Percentiles rank a stretch among this genome's conserved stretches.
These are phyloP conservation scores for Scophthalmus maximus DNA, from an alignment of 2,113 vertebrate species.

Conservation along the genomic window DNA sequence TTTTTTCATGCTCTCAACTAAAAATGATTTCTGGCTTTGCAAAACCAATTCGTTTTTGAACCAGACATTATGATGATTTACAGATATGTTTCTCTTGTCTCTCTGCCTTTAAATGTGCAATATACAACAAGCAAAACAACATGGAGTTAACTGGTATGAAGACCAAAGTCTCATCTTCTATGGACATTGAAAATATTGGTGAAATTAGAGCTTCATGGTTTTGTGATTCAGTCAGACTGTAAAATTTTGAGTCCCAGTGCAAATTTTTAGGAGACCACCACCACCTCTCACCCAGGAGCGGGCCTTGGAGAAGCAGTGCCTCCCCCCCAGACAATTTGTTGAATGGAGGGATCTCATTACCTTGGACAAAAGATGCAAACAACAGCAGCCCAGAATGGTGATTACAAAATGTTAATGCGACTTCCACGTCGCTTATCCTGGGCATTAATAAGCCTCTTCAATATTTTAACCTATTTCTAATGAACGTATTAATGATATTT, in stretches of 20 bases:
- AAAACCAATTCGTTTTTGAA: no score
- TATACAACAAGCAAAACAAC: neutral
- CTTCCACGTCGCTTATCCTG: slow-evolving; percentile 47
- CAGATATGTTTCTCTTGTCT: no score
- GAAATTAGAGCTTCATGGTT: slow-evolving; percentile 7
- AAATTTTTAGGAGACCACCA: slow-evolving; percentile 19
- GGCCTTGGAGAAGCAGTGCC: slow-evolving; percentile 30
- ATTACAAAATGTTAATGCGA: slow-evolving; percentile 49
- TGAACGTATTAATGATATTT: slow-evolving; percentile 71
- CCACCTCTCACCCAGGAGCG: slow-evolving; percentile 4
- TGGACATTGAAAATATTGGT: slow-evolving; percentile 2
- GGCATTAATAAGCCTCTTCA: slow-evolving; percentile 39
- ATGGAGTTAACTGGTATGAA: neutral
- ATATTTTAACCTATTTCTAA: slow-evolving; percentile 60
- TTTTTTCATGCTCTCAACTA: no score
- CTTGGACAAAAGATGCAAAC: slow-evolving; percentile 46
- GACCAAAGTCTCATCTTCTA: neutral
- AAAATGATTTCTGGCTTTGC: no score
- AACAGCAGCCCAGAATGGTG: slow-evolving; percentile 38
- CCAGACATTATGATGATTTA: no score
- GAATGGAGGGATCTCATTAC: slow-evolving; percentile 64
- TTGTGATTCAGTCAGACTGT: slow-evolving; percentile 1
- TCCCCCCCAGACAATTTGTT: slow-evolving; percentile 22
- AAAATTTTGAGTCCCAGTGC: neutral
- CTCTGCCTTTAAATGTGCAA: no score